Evolutionary conservation across 64 coral and sea anemone genomes (phyloP).

Genomic region (Actinia tenebrosa): DNA sequence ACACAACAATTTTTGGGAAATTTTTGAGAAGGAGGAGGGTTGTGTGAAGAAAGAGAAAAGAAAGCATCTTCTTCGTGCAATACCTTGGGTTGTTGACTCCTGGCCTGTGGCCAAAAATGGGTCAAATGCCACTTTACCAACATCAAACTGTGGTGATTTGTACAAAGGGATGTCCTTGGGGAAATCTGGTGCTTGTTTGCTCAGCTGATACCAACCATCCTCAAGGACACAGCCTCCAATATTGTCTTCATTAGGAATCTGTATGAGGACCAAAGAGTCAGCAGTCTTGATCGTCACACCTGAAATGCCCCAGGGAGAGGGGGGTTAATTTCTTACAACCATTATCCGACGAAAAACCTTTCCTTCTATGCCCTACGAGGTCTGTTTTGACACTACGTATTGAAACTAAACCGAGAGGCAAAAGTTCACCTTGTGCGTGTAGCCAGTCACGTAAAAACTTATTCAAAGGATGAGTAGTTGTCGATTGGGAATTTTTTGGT

Average conservation of each 20-base stretch:
- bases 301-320: not conserved
- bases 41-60: too few species aligned
- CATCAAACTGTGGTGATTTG: conserved; percentile 78
- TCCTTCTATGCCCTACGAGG: too few species aligned
- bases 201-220: conserved; percentile 60
- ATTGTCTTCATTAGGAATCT: conserved; percentile 33
- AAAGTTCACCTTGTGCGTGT: too few species aligned
- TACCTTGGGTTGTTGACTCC: not conserved
- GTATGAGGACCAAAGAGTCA: conserved; percentile 54
- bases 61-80: not conserved
- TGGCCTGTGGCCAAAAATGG: conserved; percentile 41
- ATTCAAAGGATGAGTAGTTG: too few species aligned
- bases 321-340: too few species aligned
- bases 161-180: conserved; percentile 51
- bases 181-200: conserved; percentile 17
- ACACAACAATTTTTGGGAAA: too few species aligned
- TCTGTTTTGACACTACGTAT: too few species aligned
- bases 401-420: too few species aligned
- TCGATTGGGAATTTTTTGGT: too few species aligned
- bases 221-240: conserved; percentile 37
- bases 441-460: too few species aligned
- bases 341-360: too few species aligned
- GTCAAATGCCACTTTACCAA: conserved; percentile 49
- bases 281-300: conserved; percentile 49
- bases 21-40: too few species aligned